These are phyloP conservation scores for Scylla paramamosain DNA, from an alignment of 1,140 invertebrate genomes.

Conservation along the genomic window DNA sequence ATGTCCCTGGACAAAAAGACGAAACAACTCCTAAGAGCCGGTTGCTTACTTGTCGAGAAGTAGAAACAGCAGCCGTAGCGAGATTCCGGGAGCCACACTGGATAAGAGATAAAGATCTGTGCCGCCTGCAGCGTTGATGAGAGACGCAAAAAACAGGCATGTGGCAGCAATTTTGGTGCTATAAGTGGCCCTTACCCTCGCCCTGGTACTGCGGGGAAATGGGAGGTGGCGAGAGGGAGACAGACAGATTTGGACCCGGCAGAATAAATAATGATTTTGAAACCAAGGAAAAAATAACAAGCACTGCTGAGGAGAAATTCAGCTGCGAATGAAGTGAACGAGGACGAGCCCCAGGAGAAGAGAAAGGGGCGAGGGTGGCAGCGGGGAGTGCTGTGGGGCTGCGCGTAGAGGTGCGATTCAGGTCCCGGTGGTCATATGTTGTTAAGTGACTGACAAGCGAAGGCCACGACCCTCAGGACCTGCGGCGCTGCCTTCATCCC, in stretches of 20 bases:
- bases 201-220: background rate
- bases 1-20: background rate
- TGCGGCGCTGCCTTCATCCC: background rate
- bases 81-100: background rate
- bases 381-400: background rate
- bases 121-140: slow-evolving; percentile 16
- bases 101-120: background rate
- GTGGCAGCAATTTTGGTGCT: background rate
- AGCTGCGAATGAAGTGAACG: background rate
- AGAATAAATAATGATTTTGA: background rate
- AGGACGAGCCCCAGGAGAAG: background rate
- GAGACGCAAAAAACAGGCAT: background rate
- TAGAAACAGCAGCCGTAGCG: background rate
- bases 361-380: background rate
- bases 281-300: background rate
- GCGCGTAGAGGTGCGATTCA: background rate
- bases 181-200: background rate
- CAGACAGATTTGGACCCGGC: background rate
- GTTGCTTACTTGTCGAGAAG: background rate
- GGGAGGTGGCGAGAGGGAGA: background rate
- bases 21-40: background rate
- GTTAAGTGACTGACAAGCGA: slow-evolving; percentile 1
- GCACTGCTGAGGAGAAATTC: background rate
- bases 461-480: background rate
- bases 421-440: background rate